Evolutionary conservation across 2,888 invertebrate genomes (phyloP), one percentile per base, ranked within the genome.

Genomic region (Alsophila aescularia): DNA sequence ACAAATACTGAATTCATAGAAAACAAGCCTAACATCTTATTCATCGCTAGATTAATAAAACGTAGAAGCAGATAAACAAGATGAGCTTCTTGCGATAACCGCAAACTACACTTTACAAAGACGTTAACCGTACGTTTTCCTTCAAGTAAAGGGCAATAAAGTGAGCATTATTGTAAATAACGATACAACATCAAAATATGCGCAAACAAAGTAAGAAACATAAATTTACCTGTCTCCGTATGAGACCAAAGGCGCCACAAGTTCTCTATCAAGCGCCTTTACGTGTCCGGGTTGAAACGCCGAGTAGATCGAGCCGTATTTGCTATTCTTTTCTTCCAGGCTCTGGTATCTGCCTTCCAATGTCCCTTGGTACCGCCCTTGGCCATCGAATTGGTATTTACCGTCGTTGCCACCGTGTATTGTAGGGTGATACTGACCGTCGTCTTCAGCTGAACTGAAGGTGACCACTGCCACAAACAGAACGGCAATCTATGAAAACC

Each of bases 341-440:
- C 63, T 67, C 48, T 61, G 62, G 56, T 70, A 75, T 3, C 54
- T 57, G 8, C 64, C 62, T 21, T 72, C 67, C 3, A 61, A 15
- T 4, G 62, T 48, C 5, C 64, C 59, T 36, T 73, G 67, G 62
- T 77, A 77, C 36, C 71, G 67, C 4, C 66, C 66, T 43, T 73
- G 70, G 34, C 63, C 61, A 13, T 18, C 67, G 8, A 72, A 73
- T 6, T 65, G 72, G 64, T 90, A 89, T 48, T 71, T 70, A 1
- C 88, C 87, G 36, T 85, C 83, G 39, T 84, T 75, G 0, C 75
- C 72, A 5, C 78, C 79, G 44, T 87, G 79, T 14, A 67, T 37
- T 29, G 77, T 79, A 36, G 92, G 87, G 3, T 79, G 87, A 70
- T 93, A 93, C 42, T 85, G 81, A 0, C 93, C 93, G 54, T 90